Percentiles rank a stretch among this genome's conserved stretches.
These are phyloP conservation scores for Euplagia quadripunctaria DNA, from an alignment of 2,888 invertebrate species.

Conservation along the genomic window DNA sequence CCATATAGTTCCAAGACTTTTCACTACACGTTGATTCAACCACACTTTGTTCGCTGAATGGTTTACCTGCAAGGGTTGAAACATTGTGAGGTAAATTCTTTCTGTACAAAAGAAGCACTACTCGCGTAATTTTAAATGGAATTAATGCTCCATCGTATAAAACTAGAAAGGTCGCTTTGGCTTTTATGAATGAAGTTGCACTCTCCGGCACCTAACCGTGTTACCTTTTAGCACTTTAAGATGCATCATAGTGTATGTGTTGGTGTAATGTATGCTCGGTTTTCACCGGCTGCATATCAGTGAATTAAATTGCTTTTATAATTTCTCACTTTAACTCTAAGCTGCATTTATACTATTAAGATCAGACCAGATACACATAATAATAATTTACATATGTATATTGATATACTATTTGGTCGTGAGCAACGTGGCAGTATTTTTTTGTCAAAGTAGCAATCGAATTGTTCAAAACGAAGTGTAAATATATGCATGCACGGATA, in stretches of 20 bases:
- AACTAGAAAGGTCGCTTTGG: constrained; percentile 2
- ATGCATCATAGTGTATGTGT: constrained; percentile 11
- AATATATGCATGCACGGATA: too few relatives aligned
- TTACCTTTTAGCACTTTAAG: constrained; percentile 21
- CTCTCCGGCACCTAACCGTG: constrained; percentile 11
- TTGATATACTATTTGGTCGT: not conserved
- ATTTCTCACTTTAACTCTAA: not conserved
- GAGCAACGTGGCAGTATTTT: too few relatives aligned
- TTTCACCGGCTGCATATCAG: not conserved
- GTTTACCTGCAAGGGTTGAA: not conserved
- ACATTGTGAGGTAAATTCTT: constrained; percentile 9
- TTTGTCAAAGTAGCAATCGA: too few relatives aligned
- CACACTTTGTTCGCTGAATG: not conserved
- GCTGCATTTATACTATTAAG: not conserved
- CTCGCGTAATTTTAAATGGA: constrained; percentile 14
- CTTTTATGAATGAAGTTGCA: constrained; percentile 23
- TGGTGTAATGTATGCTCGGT: not conserved
- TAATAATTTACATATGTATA: not conserved
- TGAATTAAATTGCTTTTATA: not conserved
- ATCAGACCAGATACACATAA: not conserved
- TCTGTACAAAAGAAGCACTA: constrained; percentile 13
- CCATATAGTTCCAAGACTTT: not conserved
- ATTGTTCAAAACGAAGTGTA: too few relatives aligned
- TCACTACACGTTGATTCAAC: not conserved
- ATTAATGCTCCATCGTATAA: constrained; percentile 12